Base-by-base conservation (phyloP, 2,797 vertebrate genomes). In the Tokudaia muenninki region DNA sequence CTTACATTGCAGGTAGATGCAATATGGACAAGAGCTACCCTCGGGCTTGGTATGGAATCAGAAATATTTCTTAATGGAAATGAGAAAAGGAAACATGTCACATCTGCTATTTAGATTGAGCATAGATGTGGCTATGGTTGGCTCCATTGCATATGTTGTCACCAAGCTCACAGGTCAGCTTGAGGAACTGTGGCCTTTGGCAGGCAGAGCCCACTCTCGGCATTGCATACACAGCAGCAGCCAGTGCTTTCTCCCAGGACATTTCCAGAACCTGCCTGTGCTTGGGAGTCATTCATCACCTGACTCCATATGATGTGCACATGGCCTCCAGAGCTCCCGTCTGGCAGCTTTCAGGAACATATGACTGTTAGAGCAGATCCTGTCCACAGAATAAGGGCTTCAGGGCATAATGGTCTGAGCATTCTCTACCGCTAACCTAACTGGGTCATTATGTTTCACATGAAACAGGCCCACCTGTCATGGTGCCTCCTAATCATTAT, bases 101-200 rank as follows among this genome's bases (percentile, higher is more conserved):
- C 37, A 24, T 21, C 88, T 94, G 19, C 52, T 59, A 67, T 81
- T 91, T 84, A 90, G 91, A 94, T 84, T 87, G 52, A 88, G 34
- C 59, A 77, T 52, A 81, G 37, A 84, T 70, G 78, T 84, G 81
- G 50, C 63, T 95, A 83, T 87, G 52, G 24, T 10, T 55, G 10
- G 86, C 61, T 65, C 47, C 44, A 26, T 2, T 87, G 84, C 61
- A 9, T 2, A 31, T 88, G 41, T 63, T 50, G 83, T 95, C 89
- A 87, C 65, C 34, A 75, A 59, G n/a, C 41, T 89, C 57, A 17
- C 3, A 41, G 77, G 74, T n/a, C 34, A 77, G 47, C 74, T 63
- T 83, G 67, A 74, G 57, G 59, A 50, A 57, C 1, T 13, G 31
- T 4, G 34, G 86, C 21, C 61, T 37, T 89, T 4, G 4, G 78